Conservation (phyloP, 2,113 vertebrate genomes). For the Strigops habroptila region DNA sequence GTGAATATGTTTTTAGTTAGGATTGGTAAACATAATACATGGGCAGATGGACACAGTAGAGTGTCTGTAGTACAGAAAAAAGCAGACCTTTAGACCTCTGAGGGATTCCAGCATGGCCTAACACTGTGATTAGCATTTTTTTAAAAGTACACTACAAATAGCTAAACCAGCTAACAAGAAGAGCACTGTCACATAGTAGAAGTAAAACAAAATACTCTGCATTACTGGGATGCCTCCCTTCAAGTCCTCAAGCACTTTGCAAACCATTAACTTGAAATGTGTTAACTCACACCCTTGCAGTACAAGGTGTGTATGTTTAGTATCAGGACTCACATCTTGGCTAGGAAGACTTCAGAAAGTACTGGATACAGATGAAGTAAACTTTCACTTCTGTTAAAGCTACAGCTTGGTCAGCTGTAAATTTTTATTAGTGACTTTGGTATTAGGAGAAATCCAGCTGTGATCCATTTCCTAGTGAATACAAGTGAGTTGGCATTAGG, state of each 20-base stretch:
- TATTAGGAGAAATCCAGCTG: not conserved
- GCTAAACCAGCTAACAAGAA: not conserved
- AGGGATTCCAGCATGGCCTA: not conserved
- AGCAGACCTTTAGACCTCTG: not conserved
- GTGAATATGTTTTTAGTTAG: not conserved
- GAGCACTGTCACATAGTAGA: not conserved
- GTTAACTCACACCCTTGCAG: not conserved
- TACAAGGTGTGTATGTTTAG: not conserved
- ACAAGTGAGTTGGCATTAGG: not conserved
- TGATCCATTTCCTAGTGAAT: not conserved
- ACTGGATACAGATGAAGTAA: not conserved
- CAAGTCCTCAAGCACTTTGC: not conserved
- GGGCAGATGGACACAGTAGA: not conserved
- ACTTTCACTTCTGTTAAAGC: not conserved
- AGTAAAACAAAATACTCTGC: not conserved
- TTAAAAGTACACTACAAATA: not conserved
- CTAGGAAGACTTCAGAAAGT: not conserved
- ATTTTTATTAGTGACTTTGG: not conserved
- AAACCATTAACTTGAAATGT: slow-evolving; percentile 44
- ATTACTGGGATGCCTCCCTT: not conserved
- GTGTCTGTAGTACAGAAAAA: not conserved
- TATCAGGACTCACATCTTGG: not conserved
- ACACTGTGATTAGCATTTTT: not conserved
- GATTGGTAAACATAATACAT: not conserved
- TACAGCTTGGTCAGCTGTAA: not conserved